A percentile compares a stretch with the other conserved stretches of the same genome.
Evolutionary conservation across 1,140 invertebrate genomes (phyloP).

Genomic region (Eumeta japonica): DNA sequence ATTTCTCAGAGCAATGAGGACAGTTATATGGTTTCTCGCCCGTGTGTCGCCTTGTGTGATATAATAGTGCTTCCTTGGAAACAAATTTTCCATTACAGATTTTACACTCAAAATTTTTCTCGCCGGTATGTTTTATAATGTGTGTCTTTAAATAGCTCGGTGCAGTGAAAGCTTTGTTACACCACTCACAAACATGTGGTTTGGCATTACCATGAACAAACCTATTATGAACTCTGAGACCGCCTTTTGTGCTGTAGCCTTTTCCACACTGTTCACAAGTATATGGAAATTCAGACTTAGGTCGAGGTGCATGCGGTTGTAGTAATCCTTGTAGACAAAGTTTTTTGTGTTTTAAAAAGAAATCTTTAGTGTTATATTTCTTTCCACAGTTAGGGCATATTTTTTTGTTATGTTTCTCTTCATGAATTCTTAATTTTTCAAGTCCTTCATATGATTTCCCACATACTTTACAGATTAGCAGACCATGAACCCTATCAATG

Average conservation of each 20-base stretch:
- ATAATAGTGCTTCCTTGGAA: conserved; percentile 13
- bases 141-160: conserved; percentile 13
- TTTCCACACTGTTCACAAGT: conserved; percentile 18
- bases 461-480: conserved; percentile 32
- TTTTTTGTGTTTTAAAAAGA: conserved; percentile 35
- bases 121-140: conserved; percentile 17
- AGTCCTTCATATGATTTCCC: conserved; percentile 29
- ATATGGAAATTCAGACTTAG: conserved; percentile 24
- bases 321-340: conserved; percentile 31
- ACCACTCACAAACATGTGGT: conserved; percentile 11
- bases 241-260: conserved; percentile 8
- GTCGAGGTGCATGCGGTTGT: conserved; percentile 38
- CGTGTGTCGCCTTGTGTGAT: conserved; percentile 17
- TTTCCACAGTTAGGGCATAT: conserved; percentile 15
- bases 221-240: conserved; percentile 12
- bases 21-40: conserved; percentile 20
- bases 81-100: conserved; percentile 17
- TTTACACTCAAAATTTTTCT: conserved; percentile 17
- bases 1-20: conserved; percentile 13
- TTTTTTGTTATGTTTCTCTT: conserved; percentile 31
- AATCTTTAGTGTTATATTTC: conserved; percentile 27
- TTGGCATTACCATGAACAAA: conserved; percentile 14
- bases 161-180: conserved; percentile 12
- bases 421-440: conserved; percentile 31
- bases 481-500: conserved; percentile 10